These are phyloP conservation scores for Microplitis deprimator DNA, from an alignment of 2,888 invertebrate genomes.

Conservation along the genomic window DNA sequence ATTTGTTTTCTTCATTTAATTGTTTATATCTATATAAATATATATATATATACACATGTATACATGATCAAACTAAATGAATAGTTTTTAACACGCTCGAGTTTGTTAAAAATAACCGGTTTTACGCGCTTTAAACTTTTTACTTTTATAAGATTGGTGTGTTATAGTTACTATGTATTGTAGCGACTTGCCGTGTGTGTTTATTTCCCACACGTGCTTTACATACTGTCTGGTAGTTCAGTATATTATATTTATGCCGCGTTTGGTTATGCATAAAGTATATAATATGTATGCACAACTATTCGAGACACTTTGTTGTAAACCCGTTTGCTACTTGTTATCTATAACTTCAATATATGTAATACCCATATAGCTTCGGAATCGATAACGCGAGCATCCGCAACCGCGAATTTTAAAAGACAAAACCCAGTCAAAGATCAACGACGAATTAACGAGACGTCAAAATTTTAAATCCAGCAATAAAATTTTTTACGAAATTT, in stretches of 20 bases:
- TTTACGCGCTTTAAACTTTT: background rate
- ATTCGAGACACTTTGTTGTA: slow-evolving; percentile 49
- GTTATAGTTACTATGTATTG: background rate
- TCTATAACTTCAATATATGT: slow-evolving; percentile 21
- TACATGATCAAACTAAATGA: background rate
- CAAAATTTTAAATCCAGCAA: no score
- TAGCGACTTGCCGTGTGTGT: background rate
- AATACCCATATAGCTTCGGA: slow-evolving; percentile 8
- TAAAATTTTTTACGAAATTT: background rate
- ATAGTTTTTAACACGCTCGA: background rate
- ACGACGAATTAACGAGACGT: no score
- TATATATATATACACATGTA: no score
- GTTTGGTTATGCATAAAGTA: slow-evolving; percentile 37
- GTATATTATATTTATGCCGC: slow-evolving; percentile 39
- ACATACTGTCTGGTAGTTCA: background rate
- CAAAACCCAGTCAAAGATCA: no score
- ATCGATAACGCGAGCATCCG: slow-evolving; percentile 7
- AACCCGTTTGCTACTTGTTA: slow-evolving; percentile 51
- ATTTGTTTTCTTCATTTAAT: no score
- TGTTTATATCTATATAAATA: no score
- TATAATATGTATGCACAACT: slow-evolving; percentile 35
- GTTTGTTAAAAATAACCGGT: background rate
- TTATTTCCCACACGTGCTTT: slow-evolving; percentile 3
- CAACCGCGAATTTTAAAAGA: no score
- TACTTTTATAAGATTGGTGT: background rate